phyloP scores from a whole-genome alignment of 1,140 invertebrate genomes.

The Cylas formicarius region DNA sequence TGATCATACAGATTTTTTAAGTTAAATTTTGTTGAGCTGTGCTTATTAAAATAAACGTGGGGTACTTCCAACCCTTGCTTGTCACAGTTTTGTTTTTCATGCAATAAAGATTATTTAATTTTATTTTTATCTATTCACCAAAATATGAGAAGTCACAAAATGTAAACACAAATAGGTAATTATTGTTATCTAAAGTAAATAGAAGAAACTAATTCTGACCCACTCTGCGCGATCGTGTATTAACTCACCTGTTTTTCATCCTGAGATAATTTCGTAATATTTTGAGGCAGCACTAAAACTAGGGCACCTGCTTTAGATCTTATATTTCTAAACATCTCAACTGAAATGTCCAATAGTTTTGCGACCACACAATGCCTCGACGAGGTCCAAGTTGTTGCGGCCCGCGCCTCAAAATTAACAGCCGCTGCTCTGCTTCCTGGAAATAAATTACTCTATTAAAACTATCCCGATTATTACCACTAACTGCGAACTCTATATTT shows the following conservation, averaged over 20 bases:
- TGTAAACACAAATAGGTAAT: too few species aligned
- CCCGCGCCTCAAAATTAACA: slow-evolving; percentile 82
- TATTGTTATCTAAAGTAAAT: too few species aligned
- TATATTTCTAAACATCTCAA: slow-evolving; percentile 69
- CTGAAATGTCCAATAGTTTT: slow-evolving; percentile 67
- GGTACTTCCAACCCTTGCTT: too few species aligned
- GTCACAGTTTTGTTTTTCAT: too few species aligned
- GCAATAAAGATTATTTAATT: too few species aligned
- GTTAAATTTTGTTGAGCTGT: too few species aligned
- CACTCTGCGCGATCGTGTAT: too few species aligned
- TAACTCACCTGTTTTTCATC: slow-evolving; percentile 68
- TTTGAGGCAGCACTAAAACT: slow-evolving; percentile 72
- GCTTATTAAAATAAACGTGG: too few species aligned
- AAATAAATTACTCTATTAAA: slow-evolving; percentile 28
- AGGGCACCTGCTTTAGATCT: slow-evolving; percentile 76
- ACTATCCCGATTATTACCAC: background rate
- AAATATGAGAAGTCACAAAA: too few species aligned
- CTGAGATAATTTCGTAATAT: slow-evolving; percentile 55
- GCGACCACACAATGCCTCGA: slow-evolving; percentile 82
- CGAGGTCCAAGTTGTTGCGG: slow-evolving; percentile 75
- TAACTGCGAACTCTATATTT: background rate
- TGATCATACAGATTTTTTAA: too few species aligned
- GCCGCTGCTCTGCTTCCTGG: slow-evolving; percentile 73
- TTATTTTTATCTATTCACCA: too few species aligned
- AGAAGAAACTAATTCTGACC: too few species aligned